Evolutionary conservation across 2,113 vertebrate species (phyloP).

Genomic region (Myodes glareolus): DNA sequence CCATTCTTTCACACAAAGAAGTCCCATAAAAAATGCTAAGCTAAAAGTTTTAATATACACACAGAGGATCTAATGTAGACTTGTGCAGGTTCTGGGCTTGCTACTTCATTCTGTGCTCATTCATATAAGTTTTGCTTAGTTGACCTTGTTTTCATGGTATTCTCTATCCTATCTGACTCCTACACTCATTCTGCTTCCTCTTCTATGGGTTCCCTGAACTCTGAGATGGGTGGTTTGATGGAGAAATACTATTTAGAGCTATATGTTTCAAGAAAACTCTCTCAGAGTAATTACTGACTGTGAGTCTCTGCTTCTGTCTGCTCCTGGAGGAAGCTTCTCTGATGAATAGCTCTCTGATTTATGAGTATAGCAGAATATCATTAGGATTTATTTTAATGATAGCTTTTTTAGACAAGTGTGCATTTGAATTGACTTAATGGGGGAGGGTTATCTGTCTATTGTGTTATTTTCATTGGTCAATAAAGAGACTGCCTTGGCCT

Average conservation of each 20-base stretch:
- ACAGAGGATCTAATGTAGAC: fast-evolving
- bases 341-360: neutral
- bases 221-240: neutral
- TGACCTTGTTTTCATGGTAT: neutral
- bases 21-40: neutral
- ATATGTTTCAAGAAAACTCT: neutral
- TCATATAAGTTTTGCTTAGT: neutral
- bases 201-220: neutral
- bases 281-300: neutral
- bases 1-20: neutral
- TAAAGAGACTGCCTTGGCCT: too few species aligned
- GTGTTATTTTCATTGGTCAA: too few species aligned
- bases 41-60: neutral
- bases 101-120: neutral
- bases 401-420: neutral
- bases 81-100: neutral
- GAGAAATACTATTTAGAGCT: neutral
- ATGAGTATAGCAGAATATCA: neutral
- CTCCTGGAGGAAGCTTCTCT: neutral
- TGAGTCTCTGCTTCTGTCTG: neutral
- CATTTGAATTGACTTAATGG: neutral
- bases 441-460: too few species aligned
- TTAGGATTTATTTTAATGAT: neutral
- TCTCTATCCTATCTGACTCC: neutral
- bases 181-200: neutral